Evolutionary conservation across 2,797 vertebrate genomes (phyloP).

Genomic region (Lates japonicus): DNA sequence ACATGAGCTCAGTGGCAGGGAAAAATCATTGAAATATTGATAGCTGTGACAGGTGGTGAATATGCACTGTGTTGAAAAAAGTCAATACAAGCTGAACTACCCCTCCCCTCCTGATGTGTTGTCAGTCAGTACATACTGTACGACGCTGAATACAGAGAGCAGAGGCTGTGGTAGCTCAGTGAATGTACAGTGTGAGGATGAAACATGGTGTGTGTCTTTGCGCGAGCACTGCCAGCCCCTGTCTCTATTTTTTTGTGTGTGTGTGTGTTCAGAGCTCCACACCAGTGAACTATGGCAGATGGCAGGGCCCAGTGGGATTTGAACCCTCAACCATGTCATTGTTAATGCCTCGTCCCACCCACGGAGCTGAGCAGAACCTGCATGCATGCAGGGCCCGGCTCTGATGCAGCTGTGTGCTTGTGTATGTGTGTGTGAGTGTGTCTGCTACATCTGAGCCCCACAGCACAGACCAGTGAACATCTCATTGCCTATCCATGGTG

Average conservation of each 20-base stretch:
- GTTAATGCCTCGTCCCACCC: constrained; percentile 62
- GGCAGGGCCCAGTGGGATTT: constrained; percentile 58
- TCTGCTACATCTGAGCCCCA: constrained; percentile 65
- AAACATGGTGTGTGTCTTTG: constrained; percentile 7
- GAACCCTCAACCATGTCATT: constrained; percentile 66
- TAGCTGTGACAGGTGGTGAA: no score
- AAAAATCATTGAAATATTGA: no score
- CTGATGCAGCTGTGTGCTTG: no score
- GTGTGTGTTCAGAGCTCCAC: constrained; percentile 26
- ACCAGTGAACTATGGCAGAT: constrained; percentile 65
- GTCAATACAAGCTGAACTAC: no score
- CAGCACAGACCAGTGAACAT: constrained; percentile 68
- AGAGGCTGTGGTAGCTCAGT: not conserved
- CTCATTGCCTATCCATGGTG: constrained; percentile 49
- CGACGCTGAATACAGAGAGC: not conserved
- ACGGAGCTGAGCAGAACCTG: constrained; percentile 56
- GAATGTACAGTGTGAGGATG: not conserved
- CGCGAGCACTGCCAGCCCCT: not conserved
- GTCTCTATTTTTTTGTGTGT: constrained; percentile 17
- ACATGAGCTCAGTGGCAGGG: no score
- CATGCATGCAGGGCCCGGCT: constrained; percentile 26
- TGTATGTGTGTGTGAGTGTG: constrained; percentile 7
- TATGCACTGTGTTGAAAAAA: no score
- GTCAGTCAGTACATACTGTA: no score
- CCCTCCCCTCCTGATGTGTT: no score